These are phyloP conservation scores for Zoroaster sp. DNA, from an alignment of 53 echinoderm and acorn worm genomes.

Conservation along the genomic window DNA sequence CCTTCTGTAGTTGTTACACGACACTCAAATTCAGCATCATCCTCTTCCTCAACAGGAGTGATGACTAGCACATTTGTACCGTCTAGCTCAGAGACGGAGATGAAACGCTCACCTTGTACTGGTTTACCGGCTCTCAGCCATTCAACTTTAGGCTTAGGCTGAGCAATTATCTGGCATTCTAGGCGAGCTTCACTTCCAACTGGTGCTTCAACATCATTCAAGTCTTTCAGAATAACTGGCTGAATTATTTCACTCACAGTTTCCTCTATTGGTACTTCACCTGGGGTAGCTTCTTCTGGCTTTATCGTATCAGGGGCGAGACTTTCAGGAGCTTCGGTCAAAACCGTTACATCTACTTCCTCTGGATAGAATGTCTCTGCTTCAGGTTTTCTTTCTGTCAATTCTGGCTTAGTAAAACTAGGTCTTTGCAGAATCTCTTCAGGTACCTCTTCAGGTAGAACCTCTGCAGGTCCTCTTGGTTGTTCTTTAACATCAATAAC, in stretches of 20 bases:
- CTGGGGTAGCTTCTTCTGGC: conserved; percentile 13
- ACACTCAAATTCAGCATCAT: conserved; percentile 94
- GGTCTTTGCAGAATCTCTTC: conserved; percentile 16
- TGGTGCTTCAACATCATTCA: conserved; percentile 73
- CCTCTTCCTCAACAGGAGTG: conserved; percentile 77
- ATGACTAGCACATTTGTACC: conserved; percentile 72
- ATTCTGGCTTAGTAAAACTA: background rate
- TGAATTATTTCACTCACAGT: conserved; percentile 40
- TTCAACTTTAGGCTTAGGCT: conserved; percentile 71
- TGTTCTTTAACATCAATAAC: conserved; percentile 33
- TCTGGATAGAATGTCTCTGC: background rate
- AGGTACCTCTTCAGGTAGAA: background rate
- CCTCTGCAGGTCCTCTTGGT: conserved; percentile 67
- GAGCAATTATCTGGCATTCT: conserved; percentile 76
- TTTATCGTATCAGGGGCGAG: background rate
- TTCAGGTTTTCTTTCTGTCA: background rate
- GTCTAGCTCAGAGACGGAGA: conserved; percentile 63
- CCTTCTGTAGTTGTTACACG: conserved; percentile 87
- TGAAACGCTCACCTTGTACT: conserved; percentile 74
- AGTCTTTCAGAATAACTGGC: conserved; percentile 75
- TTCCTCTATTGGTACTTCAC: conserved; percentile 37
- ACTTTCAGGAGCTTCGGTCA: background rate
- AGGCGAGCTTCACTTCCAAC: conserved; percentile 69
- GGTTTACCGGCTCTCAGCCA: conserved; percentile 77
- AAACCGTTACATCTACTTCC: background rate